Evolutionary conservation across 1,140 invertebrate species (phyloP), one percentile per base, ranked within the genome.

Genomic region (Orussus abietinus): DNA sequence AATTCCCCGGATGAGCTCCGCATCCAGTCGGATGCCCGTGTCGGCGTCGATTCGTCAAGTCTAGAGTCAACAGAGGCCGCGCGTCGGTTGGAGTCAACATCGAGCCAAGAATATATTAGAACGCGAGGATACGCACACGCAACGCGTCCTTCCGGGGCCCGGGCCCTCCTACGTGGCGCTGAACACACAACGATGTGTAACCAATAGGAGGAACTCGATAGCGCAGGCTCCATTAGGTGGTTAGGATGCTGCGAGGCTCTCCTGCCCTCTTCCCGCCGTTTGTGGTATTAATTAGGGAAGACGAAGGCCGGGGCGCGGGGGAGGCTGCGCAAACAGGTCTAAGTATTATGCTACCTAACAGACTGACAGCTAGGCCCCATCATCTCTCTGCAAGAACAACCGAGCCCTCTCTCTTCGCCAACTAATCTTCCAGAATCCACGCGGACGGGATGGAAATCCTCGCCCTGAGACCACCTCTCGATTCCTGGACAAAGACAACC

Each of bases 331-430:
- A 59, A 59, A 57, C 52, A 59, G 49, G 50, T 53, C 47, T 41
- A 59, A 59, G 57, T 58, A 59, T 59, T 55, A 57, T 55, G 53
- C 57, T 59, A 59, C 57, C 47, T 38, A 22, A 42, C 43, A 51
- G 41, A 53, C 57, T 59, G 57, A 58, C 57, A 59, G 55, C 50
- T 18, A 34, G 33, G 51, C 40, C 38, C 53, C 42, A 54, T 58
- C 57, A 56, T 56, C 46, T 51, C 38, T 54, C 47, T 42, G 49
- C 45, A 55, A 59, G 56, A 57, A 53, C 51, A 52, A 55, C 49
- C 38, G 29, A 51, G 38, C 38, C 34, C 54, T 39, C 41, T 33
- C 49, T 34, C 38, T 53, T 59, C 36, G 46, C 47, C 49, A 59
- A 59, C 54, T 60, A 54, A 59, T 60, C 56, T 60, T 57, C 49